These are phyloP conservation scores for Chiloscyllium punctatum DNA, from an alignment of 2,797 vertebrate species.

Conservation along the genomic window DNA sequence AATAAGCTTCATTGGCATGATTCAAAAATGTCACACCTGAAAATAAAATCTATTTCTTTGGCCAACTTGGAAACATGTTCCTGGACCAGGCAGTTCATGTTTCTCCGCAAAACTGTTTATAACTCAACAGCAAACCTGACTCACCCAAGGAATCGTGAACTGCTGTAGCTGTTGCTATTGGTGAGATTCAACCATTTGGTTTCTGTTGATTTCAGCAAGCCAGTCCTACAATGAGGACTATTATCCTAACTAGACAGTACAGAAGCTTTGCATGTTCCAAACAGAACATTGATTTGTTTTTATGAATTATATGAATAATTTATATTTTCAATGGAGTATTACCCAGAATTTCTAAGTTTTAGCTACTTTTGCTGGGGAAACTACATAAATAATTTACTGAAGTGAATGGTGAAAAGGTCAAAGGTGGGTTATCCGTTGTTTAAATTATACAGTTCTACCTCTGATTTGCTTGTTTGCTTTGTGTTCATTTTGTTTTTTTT, in stretches of 20 bases:
- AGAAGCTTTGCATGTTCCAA: not conserved
- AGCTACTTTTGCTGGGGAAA: not conserved
- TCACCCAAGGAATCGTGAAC: not conserved
- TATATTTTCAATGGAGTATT: not conserved
- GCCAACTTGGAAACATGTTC: not conserved
- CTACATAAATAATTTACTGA: not conserved
- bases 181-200: not conserved
- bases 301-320: not conserved
- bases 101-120: not conserved
- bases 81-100: not conserved
- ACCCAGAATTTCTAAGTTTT: not conserved
- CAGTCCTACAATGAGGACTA: not conserved
- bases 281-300: not conserved
- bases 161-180: not conserved
- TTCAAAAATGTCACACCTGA: not conserved
- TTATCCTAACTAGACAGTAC: not conserved
- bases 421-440: not conserved
- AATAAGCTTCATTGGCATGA: not conserved
- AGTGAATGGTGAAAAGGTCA: not conserved
- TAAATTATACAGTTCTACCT: not conserved
- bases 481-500: not conserved
- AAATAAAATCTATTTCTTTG: not conserved
- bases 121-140: not conserved
- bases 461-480: not conserved
- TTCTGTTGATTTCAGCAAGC: not conserved